These are phyloP conservation scores for Sebastes hopkinsi DNA, from an alignment of 2,797 vertebrate genomes.

Conservation along the genomic window DNA sequence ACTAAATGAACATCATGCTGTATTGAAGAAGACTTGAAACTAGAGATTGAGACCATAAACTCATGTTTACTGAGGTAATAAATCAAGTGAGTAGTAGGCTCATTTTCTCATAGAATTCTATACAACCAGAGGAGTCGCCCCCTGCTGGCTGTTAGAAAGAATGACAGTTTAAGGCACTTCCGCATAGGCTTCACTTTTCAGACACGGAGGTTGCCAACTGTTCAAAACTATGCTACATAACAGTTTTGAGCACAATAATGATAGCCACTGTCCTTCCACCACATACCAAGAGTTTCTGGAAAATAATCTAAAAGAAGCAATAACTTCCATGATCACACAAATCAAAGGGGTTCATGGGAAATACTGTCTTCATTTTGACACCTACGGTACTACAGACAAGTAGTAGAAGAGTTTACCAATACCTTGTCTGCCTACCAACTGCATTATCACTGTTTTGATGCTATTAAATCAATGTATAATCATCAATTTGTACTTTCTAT, in stretches of 20 bases:
- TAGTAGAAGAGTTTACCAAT: no score
- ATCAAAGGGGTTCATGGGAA: background rate
- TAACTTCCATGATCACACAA: background rate
- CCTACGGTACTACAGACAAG: background rate
- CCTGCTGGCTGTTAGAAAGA: no score
- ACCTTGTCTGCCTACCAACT: background rate
- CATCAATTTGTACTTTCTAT: background rate
- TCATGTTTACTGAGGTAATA: no score
- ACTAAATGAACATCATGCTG: no score
- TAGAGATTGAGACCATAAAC: no score
- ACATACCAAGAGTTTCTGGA: background rate
- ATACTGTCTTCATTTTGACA: background rate
- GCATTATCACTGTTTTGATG: background rate
- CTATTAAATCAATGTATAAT: background rate
- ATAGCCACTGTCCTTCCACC: background rate
- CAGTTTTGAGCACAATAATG: background rate
- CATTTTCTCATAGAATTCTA: no score
- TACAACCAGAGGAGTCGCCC: no score
- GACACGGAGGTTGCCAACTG: no score
- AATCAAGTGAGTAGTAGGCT: no score
- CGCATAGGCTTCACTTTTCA: no score
- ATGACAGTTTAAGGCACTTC: no score
- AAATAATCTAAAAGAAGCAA: background rate
- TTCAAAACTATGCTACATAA: background rate
- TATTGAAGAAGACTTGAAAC: no score